These are phyloP conservation scores for Cyprinodon diabolis DNA, from an alignment of 2,797 vertebrate species.

Conservation along the genomic window DNA sequence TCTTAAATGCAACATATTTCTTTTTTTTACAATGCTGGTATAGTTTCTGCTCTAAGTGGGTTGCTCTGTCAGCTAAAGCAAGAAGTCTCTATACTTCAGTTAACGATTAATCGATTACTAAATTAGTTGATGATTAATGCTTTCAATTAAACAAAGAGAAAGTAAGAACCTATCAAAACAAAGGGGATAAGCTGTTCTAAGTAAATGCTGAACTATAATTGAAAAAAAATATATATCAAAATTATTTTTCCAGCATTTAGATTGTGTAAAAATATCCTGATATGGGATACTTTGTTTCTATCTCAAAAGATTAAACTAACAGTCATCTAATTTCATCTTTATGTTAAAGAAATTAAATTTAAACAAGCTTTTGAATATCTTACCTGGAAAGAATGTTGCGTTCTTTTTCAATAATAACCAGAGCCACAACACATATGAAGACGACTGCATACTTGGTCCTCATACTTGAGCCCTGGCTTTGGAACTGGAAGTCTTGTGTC, in stretches of 20 bases:
- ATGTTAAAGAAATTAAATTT: background rate
- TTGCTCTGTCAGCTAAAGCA: no score
- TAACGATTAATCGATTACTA: no score
- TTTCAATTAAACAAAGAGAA: background rate
- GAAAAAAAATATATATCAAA: background rate
- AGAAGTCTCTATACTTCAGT: no score
- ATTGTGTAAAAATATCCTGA: background rate
- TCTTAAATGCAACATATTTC: no score
- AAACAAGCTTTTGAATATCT: conserved; percentile 35
- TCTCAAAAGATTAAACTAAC: background rate
- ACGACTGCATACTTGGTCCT: conserved; percentile 91
- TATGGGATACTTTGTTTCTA: background rate
- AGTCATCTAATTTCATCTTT: background rate
- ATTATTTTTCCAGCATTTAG: background rate
- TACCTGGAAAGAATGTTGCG: conserved; percentile 97
- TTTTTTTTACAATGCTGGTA: no score
- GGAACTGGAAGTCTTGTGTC: conserved; percentile 38
- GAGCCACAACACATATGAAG: conserved; percentile 88
- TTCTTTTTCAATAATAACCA: conserved; percentile 96
- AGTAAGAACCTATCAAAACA: background rate
- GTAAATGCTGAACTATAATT: background rate
- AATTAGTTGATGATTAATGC: background rate
- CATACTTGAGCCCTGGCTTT: conserved; percentile 81
- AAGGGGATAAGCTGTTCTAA: no score
- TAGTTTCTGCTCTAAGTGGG: no score